Conservation (phyloP, 2,113 vertebrate species). For the Eolophus roseicapilla region DNA sequence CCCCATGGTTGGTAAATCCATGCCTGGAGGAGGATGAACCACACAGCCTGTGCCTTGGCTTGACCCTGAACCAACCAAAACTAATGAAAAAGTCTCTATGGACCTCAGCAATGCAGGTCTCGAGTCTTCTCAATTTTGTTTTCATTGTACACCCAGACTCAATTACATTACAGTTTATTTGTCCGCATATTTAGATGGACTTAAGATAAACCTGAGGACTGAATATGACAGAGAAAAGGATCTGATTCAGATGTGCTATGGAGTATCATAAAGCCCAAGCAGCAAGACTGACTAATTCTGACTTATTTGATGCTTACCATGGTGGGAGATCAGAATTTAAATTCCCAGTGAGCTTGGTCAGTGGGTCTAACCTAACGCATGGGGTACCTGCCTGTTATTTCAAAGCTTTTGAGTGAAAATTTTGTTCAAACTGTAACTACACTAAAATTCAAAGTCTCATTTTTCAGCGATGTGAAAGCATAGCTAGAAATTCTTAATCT, state of each 20-base stretch:
- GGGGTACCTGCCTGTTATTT: background rate
- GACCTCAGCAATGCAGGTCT: background rate
- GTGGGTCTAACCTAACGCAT: background rate
- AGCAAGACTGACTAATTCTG: background rate
- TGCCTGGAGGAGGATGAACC: background rate
- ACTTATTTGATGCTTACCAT: background rate
- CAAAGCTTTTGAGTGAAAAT: background rate
- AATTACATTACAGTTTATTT: background rate
- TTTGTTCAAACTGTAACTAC: background rate
- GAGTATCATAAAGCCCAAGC: background rate
- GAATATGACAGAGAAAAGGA: background rate
- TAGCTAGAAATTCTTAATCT: background rate
- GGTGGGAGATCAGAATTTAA: background rate
- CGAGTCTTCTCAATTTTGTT: background rate
- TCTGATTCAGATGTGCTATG: background rate
- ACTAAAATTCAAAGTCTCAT: background rate
- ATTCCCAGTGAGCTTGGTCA: accelerated
- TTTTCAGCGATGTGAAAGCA: background rate
- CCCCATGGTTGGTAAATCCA: background rate
- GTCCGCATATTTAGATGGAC: background rate
- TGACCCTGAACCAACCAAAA: background rate
- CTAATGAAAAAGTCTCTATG: background rate
- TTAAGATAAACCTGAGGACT: background rate
- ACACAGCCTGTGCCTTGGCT: background rate
- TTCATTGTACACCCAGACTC: background rate